These are phyloP conservation scores for Abramis brama DNA, from an alignment of 2,113 vertebrate species.

Conservation along the genomic window DNA sequence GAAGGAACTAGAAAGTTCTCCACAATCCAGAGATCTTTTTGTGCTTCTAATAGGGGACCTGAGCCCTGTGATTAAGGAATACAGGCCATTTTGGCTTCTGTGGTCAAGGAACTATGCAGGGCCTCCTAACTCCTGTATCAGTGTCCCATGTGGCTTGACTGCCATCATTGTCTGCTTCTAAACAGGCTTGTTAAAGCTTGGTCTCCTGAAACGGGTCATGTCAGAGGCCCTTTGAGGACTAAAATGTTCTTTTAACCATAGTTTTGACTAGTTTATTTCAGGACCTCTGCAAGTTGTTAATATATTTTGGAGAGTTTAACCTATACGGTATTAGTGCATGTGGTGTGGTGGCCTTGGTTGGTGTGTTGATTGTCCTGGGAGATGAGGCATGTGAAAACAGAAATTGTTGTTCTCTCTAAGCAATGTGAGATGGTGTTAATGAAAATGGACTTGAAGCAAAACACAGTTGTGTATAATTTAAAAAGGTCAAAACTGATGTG, in stretches of 20 bases:
- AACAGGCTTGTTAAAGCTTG: neutral
- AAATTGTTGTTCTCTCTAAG: neutral
- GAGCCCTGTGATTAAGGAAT: conserved; percentile 40
- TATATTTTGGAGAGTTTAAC: conserved; percentile 52
- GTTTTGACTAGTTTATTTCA: conserved; percentile 44
- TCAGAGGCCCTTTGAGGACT: conserved; percentile 25
- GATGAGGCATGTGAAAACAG: neutral
- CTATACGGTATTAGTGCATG: conserved; percentile 31
- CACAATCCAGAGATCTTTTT: conserved; percentile 26
- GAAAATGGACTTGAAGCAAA: conserved; percentile 20
- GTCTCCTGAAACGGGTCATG: conserved; percentile 2
- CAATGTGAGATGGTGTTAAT: conserved; percentile 30
- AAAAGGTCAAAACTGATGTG: conserved; percentile 8
- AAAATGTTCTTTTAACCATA: conserved; percentile 15
- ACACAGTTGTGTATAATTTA: conserved; percentile 36
- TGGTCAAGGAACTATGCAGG: conserved; percentile 18
- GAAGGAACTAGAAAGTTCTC: conserved; percentile 1
- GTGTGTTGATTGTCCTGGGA: conserved; percentile 6
- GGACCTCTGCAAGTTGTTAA: conserved; percentile 39
- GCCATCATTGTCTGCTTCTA: neutral
- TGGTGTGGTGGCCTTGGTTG: neutral
- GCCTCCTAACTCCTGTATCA: conserved; percentile 13
- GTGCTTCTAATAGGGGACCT: neutral
- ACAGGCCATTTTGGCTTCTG: conserved; percentile 13
- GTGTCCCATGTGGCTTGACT: neutral